These are phyloP conservation scores for Atherinomorus stipes DNA, from an alignment of 2,113 vertebrate genomes.

Conservation along the genomic window DNA sequence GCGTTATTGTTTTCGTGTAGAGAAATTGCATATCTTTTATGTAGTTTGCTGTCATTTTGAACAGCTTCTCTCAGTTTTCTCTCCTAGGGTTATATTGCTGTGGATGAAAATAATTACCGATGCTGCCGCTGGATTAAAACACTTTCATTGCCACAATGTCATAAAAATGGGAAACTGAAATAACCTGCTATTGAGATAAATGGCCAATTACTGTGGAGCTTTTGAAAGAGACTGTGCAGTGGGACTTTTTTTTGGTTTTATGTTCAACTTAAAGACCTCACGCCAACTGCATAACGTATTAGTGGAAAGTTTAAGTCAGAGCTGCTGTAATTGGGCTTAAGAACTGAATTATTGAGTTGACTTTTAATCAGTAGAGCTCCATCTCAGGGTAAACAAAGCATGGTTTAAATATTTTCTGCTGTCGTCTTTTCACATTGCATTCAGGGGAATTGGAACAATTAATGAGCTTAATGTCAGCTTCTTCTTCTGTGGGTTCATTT, in stretches of 20 bases:
- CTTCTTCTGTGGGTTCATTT: slow-evolving; percentile 13
- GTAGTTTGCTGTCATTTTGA: slow-evolving; percentile 46
- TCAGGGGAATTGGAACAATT: slow-evolving; percentile 11
- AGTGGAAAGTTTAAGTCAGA: background rate
- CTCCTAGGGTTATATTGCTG: slow-evolving; percentile 36
- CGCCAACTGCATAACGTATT: background rate
- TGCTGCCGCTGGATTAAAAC: slow-evolving; percentile 38
- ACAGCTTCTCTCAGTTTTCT: slow-evolving; percentile 34
- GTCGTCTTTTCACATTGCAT: slow-evolving; percentile 5
- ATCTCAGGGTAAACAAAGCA: slow-evolving; percentile 30
- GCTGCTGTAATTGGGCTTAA: slow-evolving; percentile 6
- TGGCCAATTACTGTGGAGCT: background rate
- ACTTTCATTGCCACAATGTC: slow-evolving; percentile 10
- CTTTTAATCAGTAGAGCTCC: slow-evolving; percentile 21
- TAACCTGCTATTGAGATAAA: slow-evolving; percentile 29
- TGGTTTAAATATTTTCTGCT: slow-evolving; percentile 10
- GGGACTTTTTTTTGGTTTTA: slow-evolving; percentile 16
- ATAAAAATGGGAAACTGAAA: slow-evolving; percentile 22
- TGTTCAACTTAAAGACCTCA: background rate
- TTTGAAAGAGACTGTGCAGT: slow-evolving; percentile 1
- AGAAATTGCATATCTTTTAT: slow-evolving; percentile 47
- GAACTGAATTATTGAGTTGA: slow-evolving; percentile 7
- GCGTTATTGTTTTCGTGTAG: slow-evolving; percentile 54
- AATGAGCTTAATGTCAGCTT: slow-evolving; percentile 31
- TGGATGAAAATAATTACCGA: slow-evolving; percentile 29